Evolutionary conservation across 2,888 invertebrate genomes (phyloP).

Genomic region (Nomada ruficornis): DNA sequence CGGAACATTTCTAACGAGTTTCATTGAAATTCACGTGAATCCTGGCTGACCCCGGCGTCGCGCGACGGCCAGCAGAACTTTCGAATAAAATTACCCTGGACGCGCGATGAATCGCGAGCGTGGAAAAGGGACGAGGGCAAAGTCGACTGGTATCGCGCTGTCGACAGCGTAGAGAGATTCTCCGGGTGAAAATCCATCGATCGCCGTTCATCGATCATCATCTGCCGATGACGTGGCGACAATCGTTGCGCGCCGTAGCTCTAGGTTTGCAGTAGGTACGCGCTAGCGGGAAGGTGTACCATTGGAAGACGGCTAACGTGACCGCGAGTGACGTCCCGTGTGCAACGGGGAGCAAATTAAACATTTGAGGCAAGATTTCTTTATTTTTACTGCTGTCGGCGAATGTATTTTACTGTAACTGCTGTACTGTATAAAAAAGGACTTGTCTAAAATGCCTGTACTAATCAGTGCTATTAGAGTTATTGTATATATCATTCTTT

Average conservation of each 20-base stretch:
- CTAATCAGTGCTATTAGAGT: too few species aligned
- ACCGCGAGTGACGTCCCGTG: conserved; percentile 11
- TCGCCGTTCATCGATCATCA: conserved; percentile 54
- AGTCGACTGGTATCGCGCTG: not conserved
- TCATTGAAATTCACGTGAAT: conserved; percentile 50
- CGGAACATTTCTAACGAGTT: conserved; percentile 47
- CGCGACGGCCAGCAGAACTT: conserved; percentile 6
- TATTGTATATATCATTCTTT: too few species aligned
- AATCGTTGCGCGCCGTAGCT: conserved; percentile 50
- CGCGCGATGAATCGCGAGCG: conserved; percentile 43
- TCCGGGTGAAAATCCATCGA: conserved; percentile 36
- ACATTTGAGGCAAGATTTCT: conserved; percentile 22
- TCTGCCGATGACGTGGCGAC: conserved; percentile 47
- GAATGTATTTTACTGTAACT: too few species aligned
- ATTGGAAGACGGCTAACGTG: conserved; percentile 15
- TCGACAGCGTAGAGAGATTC: conserved; percentile 16
- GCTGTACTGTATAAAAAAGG: too few species aligned
- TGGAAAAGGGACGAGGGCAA: not conserved
- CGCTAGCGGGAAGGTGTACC: conserved; percentile 11
- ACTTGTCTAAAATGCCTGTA: too few species aligned
- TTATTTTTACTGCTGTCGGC: too few species aligned
- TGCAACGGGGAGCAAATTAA: conserved; percentile 41
- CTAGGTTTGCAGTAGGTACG: conserved; percentile 6
- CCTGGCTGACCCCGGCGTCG: conserved; percentile 12
- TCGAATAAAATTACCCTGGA: conserved; percentile 40